Base-by-base conservation (phyloP, 1,140 invertebrate species). In the Diorhabda elongata region DNA sequence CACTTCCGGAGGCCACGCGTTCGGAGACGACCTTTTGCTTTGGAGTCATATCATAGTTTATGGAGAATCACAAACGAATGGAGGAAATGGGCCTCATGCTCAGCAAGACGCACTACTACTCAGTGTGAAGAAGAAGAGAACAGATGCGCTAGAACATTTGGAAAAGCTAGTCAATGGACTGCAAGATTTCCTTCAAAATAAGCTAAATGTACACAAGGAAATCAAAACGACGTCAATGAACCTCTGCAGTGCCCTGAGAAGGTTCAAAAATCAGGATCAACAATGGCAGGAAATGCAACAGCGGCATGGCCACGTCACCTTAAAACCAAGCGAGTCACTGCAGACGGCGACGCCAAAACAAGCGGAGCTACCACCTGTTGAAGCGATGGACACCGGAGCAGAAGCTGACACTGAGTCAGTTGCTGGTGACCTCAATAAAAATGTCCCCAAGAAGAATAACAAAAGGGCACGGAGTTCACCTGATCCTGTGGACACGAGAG, bases 371-470 rank as follows among this genome's bases (percentile, higher is more conserved):
- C 6, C 6, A 7, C 5, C 6, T 26, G 59, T 8, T 8, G 59
- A 60, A n/a, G 8, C 59, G 26, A 60, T 60, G 59, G 59, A 60
- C 59, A 60, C 59, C 41, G 59, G 59, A 60, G 59, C 26, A 6
- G 41, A 2, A 8, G 59, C 6, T 60, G 59, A 60, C 41, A 26
- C 1, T 60, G 59, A 60, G 26, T n/a, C 59, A 8, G 59, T n/a
- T 41, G 59, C 59, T 60, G 26, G 26, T 8, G 59, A 60, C 59
- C 6, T 8, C 6, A 41, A 41, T 60, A 6, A 60, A n/a, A 60
- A 6, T n/a, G 8, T 41, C 59, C 6, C 8, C 59, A 60, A 60
- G 59, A 8, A 6, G 5, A 60, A 60, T 60, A 60, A 60, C 6
- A 60, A 26, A 26, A 60, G 26, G 41, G 59, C 1, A 6, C 59